A percentile compares a stretch with the other conserved stretches of the same genome.
Evolutionary conservation across 2,888 invertebrate genomes (phyloP).

Genomic region (Lissonota sp.): DNA sequence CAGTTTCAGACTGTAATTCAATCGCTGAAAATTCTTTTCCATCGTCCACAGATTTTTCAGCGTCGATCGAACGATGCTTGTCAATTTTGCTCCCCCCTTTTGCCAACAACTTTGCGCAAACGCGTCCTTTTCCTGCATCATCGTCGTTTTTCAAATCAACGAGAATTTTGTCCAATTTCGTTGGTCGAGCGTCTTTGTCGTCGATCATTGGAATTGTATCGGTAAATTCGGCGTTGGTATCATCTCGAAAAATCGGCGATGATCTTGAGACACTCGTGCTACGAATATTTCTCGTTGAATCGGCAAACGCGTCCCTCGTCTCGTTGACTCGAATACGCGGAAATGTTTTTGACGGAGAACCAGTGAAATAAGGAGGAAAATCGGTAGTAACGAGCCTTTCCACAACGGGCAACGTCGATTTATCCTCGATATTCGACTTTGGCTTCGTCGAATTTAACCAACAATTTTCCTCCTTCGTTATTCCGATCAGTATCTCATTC

Average conservation of each 20-base stretch:
- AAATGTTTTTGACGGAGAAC: constrained; percentile 14
- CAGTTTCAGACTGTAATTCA: not conserved
- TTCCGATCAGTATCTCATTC: constrained; percentile 39
- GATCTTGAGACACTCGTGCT: constrained; percentile 40
- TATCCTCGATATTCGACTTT: constrained; percentile 59
- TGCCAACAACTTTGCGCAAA: constrained; percentile 23
- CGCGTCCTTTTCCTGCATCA: constrained; percentile 1
- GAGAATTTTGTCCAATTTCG: constrained; percentile 8
- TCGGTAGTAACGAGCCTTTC: constrained; percentile 16
- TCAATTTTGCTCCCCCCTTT: constrained; percentile 31
- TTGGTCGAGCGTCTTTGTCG: not conserved
- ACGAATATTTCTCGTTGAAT: not conserved
- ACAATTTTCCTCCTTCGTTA: not conserved
- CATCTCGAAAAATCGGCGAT: constrained; percentile 47
- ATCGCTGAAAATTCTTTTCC: no score
- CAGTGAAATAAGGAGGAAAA: constrained; percentile 46
- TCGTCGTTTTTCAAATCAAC: not conserved
- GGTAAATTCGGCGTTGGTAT: constrained; percentile 38
- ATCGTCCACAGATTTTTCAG: not conserved
- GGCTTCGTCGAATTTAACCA: constrained; percentile 13
- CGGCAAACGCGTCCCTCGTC: not conserved
- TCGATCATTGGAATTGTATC: constrained; percentile 33
- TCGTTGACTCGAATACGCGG: constrained; percentile 6
- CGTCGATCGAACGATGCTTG: constrained; percentile 10
- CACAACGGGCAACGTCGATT: constrained; percentile 55